Conservation (phyloP, 2,797 vertebrate species). For the Ptychobarbus kaznakovi region DNA sequence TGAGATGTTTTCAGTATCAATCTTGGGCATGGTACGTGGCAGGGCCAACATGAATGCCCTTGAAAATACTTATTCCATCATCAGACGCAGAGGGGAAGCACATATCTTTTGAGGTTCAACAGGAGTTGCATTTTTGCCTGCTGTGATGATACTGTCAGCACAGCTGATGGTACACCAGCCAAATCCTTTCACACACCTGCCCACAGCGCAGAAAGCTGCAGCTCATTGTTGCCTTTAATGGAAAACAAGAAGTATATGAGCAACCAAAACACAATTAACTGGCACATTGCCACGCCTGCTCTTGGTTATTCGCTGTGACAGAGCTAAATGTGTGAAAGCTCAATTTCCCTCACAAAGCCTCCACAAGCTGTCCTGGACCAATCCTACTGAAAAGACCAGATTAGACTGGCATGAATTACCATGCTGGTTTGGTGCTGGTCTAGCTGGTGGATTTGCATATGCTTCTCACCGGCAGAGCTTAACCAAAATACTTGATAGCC, state of each 20-base stretch:
- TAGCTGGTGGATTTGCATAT: neutral
- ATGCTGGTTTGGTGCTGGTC: neutral
- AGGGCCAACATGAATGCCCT: neutral
- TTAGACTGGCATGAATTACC: conserved; percentile 16
- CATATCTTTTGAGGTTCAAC: conserved; percentile 23
- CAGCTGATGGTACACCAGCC: neutral
- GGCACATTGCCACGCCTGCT: conserved; percentile 5
- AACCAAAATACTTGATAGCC: neutral
- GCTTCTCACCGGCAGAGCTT: neutral
- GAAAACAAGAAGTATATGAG: conserved; percentile 13
- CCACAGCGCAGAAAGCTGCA: neutral
- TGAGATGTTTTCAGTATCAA: neutral
- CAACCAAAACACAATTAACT: conserved; percentile 27
- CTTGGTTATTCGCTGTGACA: conserved; percentile 15
- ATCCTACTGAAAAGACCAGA: conserved; percentile 4
- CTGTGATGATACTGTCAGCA: neutral
- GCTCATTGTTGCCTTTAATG: conserved; percentile 22
- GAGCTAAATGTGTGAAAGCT: conserved; percentile 22
- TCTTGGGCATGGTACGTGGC: neutral
- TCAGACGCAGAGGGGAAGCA: neutral
- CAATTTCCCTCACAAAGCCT: conserved; percentile 20
- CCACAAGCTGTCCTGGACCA: conserved; percentile 11
- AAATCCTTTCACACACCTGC: conserved; percentile 17
- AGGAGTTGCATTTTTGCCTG: neutral
- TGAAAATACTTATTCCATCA: conserved; percentile 19